Evolutionary conservation across 2,113 vertebrate genomes (phyloP), one percentile per base, ranked within the genome.

Genomic region (Cathartes aura): DNA sequence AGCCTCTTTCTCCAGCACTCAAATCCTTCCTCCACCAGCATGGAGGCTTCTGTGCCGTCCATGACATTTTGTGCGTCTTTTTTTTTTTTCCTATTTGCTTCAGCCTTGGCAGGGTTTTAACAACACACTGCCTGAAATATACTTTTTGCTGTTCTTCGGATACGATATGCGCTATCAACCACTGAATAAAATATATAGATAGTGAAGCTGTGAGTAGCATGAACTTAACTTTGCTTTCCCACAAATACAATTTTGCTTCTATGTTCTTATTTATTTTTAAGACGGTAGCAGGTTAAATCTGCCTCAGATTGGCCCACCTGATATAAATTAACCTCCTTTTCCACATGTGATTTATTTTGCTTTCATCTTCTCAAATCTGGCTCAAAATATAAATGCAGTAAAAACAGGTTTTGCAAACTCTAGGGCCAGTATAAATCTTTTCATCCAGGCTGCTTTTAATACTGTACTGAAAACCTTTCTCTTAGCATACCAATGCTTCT

Each of bases 381-480:
- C 56, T 91, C 66, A 15, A 75, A 92, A 66, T 40, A 70, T 2
- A 66, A 66, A 32, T 7, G 59, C 22, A 52, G 24, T 83, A 70
- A 82, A 27, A 53, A 1, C 5, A 22, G 63, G 32, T 38, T 90
- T 80, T 68, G 23, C 38, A 55, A 63, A 81, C 73, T 83, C 82
- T 7, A 26, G 62, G 85, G 75, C 79, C 38, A 8, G 38, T 15
- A 81, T 93, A 95, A 97, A 92, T 94, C 90, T 90, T 92, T 74
- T 23, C 20, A 92, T 21, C 29, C 78, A 8, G 50, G 34, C 42
- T 84, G 59, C 30, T 70, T 83, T 56, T 76, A 83, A 38, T 22
- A 38, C 55, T 9, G 45, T 23, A 2, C 68, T 42, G 64, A 34
- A 58, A 74, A 27, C 26, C 38, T 70, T 78, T 47, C 55, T 26